These are phyloP conservation scores for Borostomias antarcticus DNA, from an alignment of 2,797 vertebrate genomes.

Conservation along the genomic window DNA sequence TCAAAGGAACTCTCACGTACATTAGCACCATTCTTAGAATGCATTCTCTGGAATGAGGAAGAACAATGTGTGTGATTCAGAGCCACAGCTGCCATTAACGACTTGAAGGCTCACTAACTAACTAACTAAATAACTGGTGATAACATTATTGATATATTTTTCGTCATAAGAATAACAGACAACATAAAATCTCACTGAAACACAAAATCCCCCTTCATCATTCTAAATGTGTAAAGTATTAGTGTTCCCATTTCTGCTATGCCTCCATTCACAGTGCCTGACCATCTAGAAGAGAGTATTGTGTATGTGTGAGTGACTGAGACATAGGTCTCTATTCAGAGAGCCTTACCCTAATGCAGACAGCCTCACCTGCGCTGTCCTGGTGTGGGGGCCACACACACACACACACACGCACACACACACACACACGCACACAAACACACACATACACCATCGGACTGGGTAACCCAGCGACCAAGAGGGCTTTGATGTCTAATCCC, in stretches of 20 bases:
- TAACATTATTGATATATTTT: no score
- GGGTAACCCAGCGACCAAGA: slow-evolving; percentile 32
- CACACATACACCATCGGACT: slow-evolving; percentile 38
- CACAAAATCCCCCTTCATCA: neutral
- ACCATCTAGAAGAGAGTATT: no score
- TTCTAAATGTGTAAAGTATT: slow-evolving; percentile 17
- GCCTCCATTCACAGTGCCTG: no score
- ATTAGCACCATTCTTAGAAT: slow-evolving; percentile 47
- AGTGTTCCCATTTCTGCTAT: no score
- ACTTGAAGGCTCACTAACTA: neutral
- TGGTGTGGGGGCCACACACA: no score
- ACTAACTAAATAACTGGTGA: neutral
- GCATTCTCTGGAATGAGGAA: slow-evolving; percentile 50
- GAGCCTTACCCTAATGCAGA: neutral
- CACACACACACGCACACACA: no score
- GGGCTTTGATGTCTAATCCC: slow-evolving; percentile 49
- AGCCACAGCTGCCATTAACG: slow-evolving; percentile 26
- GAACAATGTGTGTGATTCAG: slow-evolving; percentile 27
- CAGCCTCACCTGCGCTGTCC: no score
- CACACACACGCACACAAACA: neutral
- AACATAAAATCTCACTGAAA: neutral
- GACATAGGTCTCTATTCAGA: no score
- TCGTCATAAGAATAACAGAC: neutral
- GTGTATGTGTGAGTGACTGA: no score
- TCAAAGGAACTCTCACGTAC: slow-evolving; percentile 38